Percentiles rank a stretch among this genome's conserved stretches.
Evolutionary conservation across 2,113 vertebrate genomes (phyloP).

Genomic region (Malurus elegans): DNA sequence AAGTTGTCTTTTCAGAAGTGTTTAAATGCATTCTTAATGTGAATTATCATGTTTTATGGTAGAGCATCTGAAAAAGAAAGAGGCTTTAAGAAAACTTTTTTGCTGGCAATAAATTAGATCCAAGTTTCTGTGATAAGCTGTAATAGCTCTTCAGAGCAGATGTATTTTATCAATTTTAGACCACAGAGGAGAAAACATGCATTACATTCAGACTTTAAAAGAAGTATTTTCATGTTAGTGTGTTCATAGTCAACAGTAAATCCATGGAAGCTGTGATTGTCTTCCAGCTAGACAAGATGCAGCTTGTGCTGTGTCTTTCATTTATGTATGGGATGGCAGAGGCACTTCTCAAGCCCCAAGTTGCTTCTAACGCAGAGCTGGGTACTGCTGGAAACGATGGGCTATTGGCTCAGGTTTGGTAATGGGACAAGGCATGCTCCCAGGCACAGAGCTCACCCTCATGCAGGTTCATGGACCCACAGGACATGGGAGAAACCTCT

Average conservation of each 20-base stretch:
- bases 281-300: neutral
- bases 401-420: neutral
- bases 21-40: constrained; percentile 44
- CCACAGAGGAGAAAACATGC: constrained; percentile 12
- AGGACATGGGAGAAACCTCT: neutral
- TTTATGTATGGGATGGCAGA: neutral
- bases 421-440: neutral
- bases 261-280: neutral
- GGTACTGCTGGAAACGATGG: neutral
- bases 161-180: constrained; percentile 62
- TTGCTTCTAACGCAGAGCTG: neutral
- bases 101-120: constrained; percentile 39
- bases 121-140: constrained; percentile 43
- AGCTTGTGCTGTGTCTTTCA: neutral
- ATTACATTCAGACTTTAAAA: neutral
- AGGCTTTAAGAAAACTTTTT: constrained; percentile 36
- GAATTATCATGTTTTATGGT: constrained; percentile 42
- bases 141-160: constrained; percentile 56
- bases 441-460: neutral
- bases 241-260: constrained; percentile 38
- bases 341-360: neutral
- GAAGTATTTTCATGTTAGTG: constrained; percentile 10
- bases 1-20: constrained; percentile 46
- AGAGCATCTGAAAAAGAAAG: neutral
- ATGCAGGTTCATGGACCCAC: neutral